These are phyloP conservation scores for Drosophila borealis DNA, from an alignment of 2,888 invertebrate species.

Conservation along the genomic window DNA sequence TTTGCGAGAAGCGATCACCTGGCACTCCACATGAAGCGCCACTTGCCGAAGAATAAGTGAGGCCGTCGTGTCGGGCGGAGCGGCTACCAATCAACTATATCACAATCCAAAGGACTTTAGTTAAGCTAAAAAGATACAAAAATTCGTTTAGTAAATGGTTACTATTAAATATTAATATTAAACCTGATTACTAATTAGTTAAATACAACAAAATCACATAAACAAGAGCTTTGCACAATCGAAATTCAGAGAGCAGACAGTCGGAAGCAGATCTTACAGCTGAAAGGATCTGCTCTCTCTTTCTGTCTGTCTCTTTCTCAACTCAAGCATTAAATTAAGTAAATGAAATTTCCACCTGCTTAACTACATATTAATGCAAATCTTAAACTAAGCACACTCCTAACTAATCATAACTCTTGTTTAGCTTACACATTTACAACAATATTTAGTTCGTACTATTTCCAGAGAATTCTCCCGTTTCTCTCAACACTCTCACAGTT, in stretches of 20 bases:
- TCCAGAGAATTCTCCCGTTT: conserved; percentile 1
- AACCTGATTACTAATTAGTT: conserved; percentile 58
- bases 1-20: conserved; percentile 98
- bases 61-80: background rate
- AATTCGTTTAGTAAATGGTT: conserved; percentile 60
- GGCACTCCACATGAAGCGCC: conserved; percentile 98
- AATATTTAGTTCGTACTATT: conserved; percentile 26
- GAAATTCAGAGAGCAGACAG: conserved; percentile 7
- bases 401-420: conserved; percentile 50
- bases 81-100: conserved; percentile 66
- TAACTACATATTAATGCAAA: conserved; percentile 46
- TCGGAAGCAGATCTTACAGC: conserved; percentile 10
- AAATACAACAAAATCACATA: conserved; percentile 8
- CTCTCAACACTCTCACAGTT: conserved; percentile 1
- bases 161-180: conserved; percentile 51
- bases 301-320: conserved; percentile 1
- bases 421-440: conserved; percentile 25
- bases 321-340: conserved; percentile 57
- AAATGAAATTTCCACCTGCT: conserved; percentile 74
- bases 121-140: conserved; percentile 47
- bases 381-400: conserved; percentile 57
- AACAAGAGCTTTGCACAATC: conserved; percentile 8
- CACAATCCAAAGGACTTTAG: conserved; percentile 84
- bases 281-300: conserved; percentile 5
- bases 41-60: conserved; percentile 91